Evolutionary conservation across 2,797 vertebrate genomes (phyloP).

Genomic region (Agapornis canus): DNA sequence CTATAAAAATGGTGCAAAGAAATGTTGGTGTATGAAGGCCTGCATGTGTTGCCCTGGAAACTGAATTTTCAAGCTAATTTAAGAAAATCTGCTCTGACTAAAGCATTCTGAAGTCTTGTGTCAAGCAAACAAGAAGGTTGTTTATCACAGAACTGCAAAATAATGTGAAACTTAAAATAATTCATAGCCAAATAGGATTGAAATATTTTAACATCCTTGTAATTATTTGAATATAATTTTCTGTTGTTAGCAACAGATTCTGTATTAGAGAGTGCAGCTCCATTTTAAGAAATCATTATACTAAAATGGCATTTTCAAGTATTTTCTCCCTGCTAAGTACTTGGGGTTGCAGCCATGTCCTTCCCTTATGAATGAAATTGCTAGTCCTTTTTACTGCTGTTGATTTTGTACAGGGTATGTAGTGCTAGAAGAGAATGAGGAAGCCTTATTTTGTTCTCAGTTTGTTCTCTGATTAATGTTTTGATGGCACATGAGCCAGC

Average conservation of each 20-base stretch:
- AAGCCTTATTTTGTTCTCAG: not conserved
- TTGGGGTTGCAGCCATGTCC: not conserved
- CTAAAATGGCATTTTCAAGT: not conserved
- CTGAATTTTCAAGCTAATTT: slow-evolving; percentile 77
- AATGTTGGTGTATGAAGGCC: slow-evolving; percentile 59
- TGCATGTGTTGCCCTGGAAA: slow-evolving; percentile 77
- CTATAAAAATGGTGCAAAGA: slow-evolving; percentile 63
- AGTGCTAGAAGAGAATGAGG: not conserved
- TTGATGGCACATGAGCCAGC: not conserved
- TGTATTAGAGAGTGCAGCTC: not conserved
- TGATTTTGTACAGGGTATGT: not conserved
- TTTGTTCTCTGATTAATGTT: not conserved
- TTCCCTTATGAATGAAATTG: not conserved
- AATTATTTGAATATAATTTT: not conserved
- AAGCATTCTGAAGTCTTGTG: slow-evolving; percentile 58
- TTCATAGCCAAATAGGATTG: not conserved
- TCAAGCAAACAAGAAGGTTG: not conserved
- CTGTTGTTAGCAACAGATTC: not conserved
- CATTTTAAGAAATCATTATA: not conserved
- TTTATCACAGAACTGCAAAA: not conserved
- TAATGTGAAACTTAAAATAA: not conserved
- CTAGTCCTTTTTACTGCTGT: not conserved
- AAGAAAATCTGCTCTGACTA: slow-evolving; percentile 62
- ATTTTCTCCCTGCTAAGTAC: not conserved
- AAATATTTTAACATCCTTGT: not conserved